Base-by-base conservation (phyloP, 2,888 invertebrate genomes). In the Cataglyphis rosenhaueri region DNA sequence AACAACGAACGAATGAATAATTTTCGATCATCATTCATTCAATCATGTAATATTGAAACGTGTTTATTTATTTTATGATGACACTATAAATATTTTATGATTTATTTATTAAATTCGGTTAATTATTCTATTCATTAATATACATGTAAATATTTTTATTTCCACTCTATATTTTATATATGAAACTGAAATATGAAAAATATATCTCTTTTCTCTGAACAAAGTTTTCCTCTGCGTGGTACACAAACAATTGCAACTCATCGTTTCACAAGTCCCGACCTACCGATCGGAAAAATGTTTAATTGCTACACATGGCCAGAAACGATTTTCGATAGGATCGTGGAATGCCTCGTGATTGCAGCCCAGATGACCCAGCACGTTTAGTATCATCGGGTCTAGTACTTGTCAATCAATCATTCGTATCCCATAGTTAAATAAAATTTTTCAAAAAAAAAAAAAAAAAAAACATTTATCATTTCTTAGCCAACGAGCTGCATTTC, bases 311-410 rank as follows among this genome's bases (percentile, higher is more conserved):
- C 32, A 32, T 41, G 78, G 48, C 32, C 59, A 79, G 71, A 70
- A 78, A 70, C 71, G 78, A 59, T 71, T 79, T 59, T 70, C 71
- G 57, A 71, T 79, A 12, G 32, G 32, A 79, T 79, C 71, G 71
- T 32, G 52, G 55, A 55, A 76, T n/a, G 76, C 38, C 21, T 44
- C 32, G 59, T 61, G 59, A 79, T 79, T 79, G 78, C 70, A 32
- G 44, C 2, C 32, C 32, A 35, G 52, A 79, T 79, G 44, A 79
- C 44, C 59, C 12, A 59, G 44, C 44, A 52, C 48, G 44, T 78
- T 78, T 44, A 44, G 32, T 25, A 25, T 57, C 57, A 21, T 35
- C 32, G 25, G 8, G 32, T 44, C 12, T 29, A 12, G 57, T 32
- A 35, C 6, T 32, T 48, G 21, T 5, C 78, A 21, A 79, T 79